Base-by-base conservation (phyloP, 2,888 invertebrate species). In the Serrognathus titanus region DNA sequence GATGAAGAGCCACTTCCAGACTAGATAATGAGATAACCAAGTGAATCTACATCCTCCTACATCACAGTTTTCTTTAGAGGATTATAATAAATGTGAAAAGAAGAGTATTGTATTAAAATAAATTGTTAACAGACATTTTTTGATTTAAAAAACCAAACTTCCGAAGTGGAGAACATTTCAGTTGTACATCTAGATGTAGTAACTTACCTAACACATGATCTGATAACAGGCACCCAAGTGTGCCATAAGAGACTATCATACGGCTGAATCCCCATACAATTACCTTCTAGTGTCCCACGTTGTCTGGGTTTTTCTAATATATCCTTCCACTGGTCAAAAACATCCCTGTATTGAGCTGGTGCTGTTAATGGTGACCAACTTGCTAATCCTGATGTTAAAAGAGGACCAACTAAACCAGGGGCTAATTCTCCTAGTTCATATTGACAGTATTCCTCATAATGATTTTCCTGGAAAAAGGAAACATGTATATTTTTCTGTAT, bases 211-310 rank as follows among this genome's bases (percentile, higher is more conserved):
- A 89, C 83, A 43, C 88, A 87, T 40, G 82, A 80, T 66, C 90
- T 83, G 59, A 96, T 81, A 57, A 84, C 82, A n/a, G 94, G 94
- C 80, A 95, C 86, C 86, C 94, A 93, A 59, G 90, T 87, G 71
- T 93, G 91, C 94, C 95, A 95, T 64, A 97, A 79, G 56, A 96
- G 79, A 67, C 87, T 85, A 76, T 92, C 90, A 71, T 90, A 94
- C 0, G 92, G 89, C 65, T 83, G 85, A 5, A 82, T 80, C 65
- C 75, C 77, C 65, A 76, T 76, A 63, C 79, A 74, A 76, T 78
- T 77, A 73, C 75, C 74, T 74, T 78, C 76, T 67, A 77, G 68
- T 65, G 73, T 76, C 73, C 76, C 78, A 63, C 74, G 72, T 24
- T 57, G 55, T 10, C 61, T 59, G 41, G 69, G 69, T 61, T 67